phyloP scores from a whole-genome alignment of 2,888 invertebrate species.

The Opisthograptis luteolata region DNA sequence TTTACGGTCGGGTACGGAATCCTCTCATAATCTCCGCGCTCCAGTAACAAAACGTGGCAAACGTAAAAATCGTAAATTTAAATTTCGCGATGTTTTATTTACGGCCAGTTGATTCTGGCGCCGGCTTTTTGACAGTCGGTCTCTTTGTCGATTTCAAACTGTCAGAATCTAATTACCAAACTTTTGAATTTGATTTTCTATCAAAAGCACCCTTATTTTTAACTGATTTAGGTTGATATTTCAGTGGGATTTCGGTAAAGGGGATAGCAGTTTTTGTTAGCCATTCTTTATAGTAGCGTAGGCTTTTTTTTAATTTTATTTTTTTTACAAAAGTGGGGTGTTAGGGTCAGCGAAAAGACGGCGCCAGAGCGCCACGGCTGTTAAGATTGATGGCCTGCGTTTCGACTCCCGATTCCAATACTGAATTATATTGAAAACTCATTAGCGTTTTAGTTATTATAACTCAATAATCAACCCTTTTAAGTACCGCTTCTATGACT shows the following conservation, averaged over 20 bases:
- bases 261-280: conserved; percentile 65
- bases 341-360: conserved; percentile 72
- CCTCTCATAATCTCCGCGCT: conserved; percentile 34
- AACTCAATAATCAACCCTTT: conserved; percentile 36
- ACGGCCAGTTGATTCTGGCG: conserved; percentile 70
- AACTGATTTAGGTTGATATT: conserved; percentile 36
- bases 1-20: no score
- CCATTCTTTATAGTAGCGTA: conserved; percentile 75
- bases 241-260: conserved; percentile 32
- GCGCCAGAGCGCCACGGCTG: conserved; percentile 72
- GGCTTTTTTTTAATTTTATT: conserved; percentile 54
- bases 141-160: conserved; percentile 77
- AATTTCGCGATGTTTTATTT: conserved; percentile 69
- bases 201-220: conserved; percentile 35
- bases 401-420: conserved; percentile 56
- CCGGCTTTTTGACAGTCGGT: conserved; percentile 80
- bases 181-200: conserved; percentile 41
- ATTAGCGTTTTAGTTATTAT: conserved; percentile 51
- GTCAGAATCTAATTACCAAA: conserved; percentile 81
- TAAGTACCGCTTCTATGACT: background rate
- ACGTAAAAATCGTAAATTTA: conserved; percentile 59
- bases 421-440: conserved; percentile 58
- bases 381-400: conserved; percentile 72
- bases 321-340: conserved; percentile 67
- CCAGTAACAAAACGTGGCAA: conserved; percentile 48